Evolutionary conservation across 2,113 vertebrate genomes (phyloP), one percentile per base, ranked within the genome.

Genomic region (Hoplias malabaricus): DNA sequence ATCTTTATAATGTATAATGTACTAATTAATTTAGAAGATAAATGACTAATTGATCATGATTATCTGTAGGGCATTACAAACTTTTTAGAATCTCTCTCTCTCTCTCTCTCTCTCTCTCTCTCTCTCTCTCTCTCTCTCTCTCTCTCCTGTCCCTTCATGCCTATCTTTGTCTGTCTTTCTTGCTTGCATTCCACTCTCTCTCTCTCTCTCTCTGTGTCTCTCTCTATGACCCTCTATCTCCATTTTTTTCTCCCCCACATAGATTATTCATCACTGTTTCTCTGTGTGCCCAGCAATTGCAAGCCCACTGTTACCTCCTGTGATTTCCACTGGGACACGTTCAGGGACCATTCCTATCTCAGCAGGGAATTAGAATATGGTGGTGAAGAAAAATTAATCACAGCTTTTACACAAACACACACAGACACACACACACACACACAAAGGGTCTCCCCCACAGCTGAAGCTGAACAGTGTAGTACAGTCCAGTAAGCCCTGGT

Each of bases 321-420:
- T 91, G 88, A 93, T 93, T 93, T 93, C 91, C 90, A 91, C 88
- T 62, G 89, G 91, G 91, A 92, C 86, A 79, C 78, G 86, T 90
- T 86, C 84, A 84, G 84, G 81, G 87, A 83, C 86, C 82, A 86
- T 87, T 89, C 89, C 84, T 79, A 84, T 73, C 86, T 90, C 89
- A 83, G 79, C 65, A 59, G 89, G 90, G 89, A 92, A 89, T 92
- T 89, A 88, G 82, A 89, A 87, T 81, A 82, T 48, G 25, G 84
- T 84, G 86, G 84, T 79, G 57, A 81, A 87, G 87, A 83, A 79
- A 84, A 90, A 92, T 93, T 88, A 91, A 90, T 92, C 89, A 89
- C 82, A 80, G 85, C 73, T 86, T 89, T 88, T 59, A 77, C 48
- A 43, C 16, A 73, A 38, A 62, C 36, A 54, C 11, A 43, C 48